These are phyloP conservation scores for Yponomeuta malinellus DNA, from an alignment of 2,888 invertebrate species.

Conservation along the genomic window DNA sequence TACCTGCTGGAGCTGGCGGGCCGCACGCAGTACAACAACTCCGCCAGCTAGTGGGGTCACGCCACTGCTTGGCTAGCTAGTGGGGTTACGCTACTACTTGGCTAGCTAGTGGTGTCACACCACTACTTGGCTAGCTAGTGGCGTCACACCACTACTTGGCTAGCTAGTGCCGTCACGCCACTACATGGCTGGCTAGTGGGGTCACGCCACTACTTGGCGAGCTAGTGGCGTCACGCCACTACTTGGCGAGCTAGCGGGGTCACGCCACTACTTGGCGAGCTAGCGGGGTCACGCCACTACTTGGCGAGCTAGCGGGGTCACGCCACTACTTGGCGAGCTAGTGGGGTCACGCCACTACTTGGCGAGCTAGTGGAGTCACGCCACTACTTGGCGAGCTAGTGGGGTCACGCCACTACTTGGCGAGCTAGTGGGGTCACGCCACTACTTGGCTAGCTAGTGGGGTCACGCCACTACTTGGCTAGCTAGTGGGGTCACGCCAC, in stretches of 20 bases:
- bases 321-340: no score
- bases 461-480: neutral
- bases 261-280: neutral
- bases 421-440: no score
- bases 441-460: conserved; percentile 43
- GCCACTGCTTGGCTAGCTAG: neutral
- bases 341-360: no score
- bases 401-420: no score
- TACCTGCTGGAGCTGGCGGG: conserved; percentile 93
- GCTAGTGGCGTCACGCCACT: neutral
- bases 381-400: no score
- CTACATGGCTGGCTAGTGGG: neutral
- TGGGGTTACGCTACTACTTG: conserved; percentile 82
- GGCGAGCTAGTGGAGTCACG: no score
- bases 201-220: conserved; percentile 53
- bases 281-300: no score
- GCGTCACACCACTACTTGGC: conserved; percentile 84
- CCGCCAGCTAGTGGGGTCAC: conserved; percentile 60
- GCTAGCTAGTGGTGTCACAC: conserved; percentile 54
- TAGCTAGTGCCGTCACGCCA: conserved; percentile 43
- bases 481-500: conserved; percentile 77
- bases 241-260: no score
- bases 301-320: no score
- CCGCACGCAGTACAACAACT: conserved; percentile 85
- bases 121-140: conserved; percentile 37